These are phyloP conservation scores for Antheraea mylitta DNA, from an alignment of 1,140 invertebrate genomes.

Conservation along the genomic window DNA sequence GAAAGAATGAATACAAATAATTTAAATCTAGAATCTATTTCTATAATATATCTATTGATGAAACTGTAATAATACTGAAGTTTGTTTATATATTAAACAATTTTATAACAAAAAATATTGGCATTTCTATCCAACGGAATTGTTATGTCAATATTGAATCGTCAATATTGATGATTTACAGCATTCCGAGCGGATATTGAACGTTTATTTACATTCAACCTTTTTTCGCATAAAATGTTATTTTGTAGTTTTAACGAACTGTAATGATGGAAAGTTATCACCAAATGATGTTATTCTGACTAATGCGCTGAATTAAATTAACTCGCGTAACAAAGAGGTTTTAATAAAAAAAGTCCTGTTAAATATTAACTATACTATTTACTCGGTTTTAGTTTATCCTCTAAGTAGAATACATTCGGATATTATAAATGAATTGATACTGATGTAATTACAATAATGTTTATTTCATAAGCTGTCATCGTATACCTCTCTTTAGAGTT, in stretches of 20 bases:
- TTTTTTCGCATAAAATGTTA: background rate
- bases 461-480: no score
- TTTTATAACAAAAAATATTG: constrained; percentile 19
- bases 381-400: no score
- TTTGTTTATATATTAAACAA: constrained; percentile 16
- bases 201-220: background rate
- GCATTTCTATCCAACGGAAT: constrained; percentile 22
- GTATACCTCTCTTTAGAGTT: no score
- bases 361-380: no score
- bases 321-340: no score
- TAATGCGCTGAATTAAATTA: no score
- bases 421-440: no score
- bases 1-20: background rate
- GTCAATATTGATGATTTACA: constrained; percentile 27
- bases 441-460: no score
- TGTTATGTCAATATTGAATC: constrained; percentile 28
- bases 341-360: no score
- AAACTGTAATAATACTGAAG: background rate
- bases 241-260: background rate
- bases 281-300: no score
- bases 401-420: no score
- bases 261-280: no score
- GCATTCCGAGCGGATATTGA: background rate
- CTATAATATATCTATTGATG: background rate
- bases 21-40: background rate